Evolutionary conservation across 2,888 invertebrate species (phyloP).

Genomic region (Synanthedon tipuliformis): DNA sequence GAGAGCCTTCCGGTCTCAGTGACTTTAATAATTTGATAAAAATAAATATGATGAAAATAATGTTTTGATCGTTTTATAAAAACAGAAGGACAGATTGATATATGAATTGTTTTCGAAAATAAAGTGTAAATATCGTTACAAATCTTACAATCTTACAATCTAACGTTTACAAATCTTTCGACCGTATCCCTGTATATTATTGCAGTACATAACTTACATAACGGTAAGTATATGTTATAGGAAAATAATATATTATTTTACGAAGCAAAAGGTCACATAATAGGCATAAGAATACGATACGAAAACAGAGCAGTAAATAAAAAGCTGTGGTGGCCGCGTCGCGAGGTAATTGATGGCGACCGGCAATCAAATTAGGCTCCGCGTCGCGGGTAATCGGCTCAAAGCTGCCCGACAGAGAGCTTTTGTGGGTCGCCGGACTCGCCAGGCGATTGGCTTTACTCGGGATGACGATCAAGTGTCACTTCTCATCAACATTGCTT

Average conservation of each 20-base stretch:
- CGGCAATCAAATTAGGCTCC: slow-evolving; percentile 64
- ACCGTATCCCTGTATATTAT: too few species aligned
- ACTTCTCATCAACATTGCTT: not conserved
- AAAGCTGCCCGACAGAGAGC: slow-evolving; percentile 57
- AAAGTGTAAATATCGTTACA: too few species aligned
- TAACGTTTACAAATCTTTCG: too few species aligned
- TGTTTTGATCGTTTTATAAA: too few species aligned
- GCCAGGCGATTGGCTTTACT: slow-evolving; percentile 3
- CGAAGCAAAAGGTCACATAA: slow-evolving; percentile 6
- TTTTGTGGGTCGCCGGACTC: slow-evolving; percentile 38
- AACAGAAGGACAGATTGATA: too few species aligned
- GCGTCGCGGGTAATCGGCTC: slow-evolving; percentile 63
- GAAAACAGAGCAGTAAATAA: slow-evolving; percentile 45
- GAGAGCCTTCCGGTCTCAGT: too few species aligned
- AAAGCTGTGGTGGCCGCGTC: slow-evolving; percentile 45
- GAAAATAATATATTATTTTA: not conserved
- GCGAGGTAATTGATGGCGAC: slow-evolving; percentile 59
- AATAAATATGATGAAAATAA: too few species aligned
- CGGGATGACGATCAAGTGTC: too few species aligned
- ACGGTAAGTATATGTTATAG: not conserved
- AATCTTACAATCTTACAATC: too few species aligned
- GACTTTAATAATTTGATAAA: too few species aligned
- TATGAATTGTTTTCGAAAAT: too few species aligned
- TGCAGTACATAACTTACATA: too few species aligned
- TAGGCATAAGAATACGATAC: slow-evolving; percentile 18